Evolutionary conservation across 2,797 vertebrate genomes (phyloP), one percentile per base, ranked within the genome.

Genomic region (Sebastes wilsoni): DNA sequence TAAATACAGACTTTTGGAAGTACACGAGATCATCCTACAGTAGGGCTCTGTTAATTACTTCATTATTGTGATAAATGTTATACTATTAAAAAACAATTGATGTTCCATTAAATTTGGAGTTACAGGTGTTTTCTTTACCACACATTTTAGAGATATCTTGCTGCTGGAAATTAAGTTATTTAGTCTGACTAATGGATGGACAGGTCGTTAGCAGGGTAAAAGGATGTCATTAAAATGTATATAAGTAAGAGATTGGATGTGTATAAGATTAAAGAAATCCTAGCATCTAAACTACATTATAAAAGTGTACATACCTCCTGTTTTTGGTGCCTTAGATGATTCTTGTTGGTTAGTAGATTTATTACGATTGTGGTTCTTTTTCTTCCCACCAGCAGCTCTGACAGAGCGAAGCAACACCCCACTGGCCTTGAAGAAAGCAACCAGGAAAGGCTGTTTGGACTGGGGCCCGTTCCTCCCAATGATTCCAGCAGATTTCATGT

Each of bases 401-500:
- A 99, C 97, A 1, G 98, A 99, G 79, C 99, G 98, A 70, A 99
- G 96, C 82, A 99, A 95, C 42, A 99, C 97, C 91, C 99, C 98
- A 0, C 98, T 99, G 81, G 97, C 98, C 96, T 99, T 99, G 92
- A 99, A 99, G 95, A 99, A 99, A 2, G 99, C 98, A 87, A 99
- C 99, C 92, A 99, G 97, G 94, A 99, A 99, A 0, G 99, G 99
- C 64, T 99, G 98, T 73, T 99, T 99, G 87, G 98, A 98, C 90
- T 99, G 99, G 46, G 98, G 98, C 62, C 99, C 99, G 0, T 96
- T 97, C 87, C 98, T 96, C 75, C 99, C 99, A 80, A 99, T 94
- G 56, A 99, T 96, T 79, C 99, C 99, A n/a, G 97, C 98, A 20
- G 98, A 98, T 92, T 99, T 99, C 32, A 98, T 97, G 76, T 96